Conservation (phyloP, 2,113 vertebrate genomes). For the Hyperopisus bebe region DNA sequence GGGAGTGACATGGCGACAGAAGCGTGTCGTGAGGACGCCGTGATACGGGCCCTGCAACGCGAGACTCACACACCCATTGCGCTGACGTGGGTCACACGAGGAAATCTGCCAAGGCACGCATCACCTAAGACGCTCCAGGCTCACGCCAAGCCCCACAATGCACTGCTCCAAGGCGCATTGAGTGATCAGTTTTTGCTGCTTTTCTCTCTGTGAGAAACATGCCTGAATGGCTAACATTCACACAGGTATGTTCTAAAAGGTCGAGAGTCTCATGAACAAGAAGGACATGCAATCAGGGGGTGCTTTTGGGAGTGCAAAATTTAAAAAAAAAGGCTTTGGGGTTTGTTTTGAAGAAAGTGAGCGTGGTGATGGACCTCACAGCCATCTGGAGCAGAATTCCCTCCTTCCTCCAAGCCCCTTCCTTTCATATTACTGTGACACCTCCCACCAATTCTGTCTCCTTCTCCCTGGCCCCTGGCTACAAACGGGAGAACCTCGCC, state of each 20-base stretch:
- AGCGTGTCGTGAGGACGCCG: not conserved
- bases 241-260: not conserved
- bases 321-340: slow-evolving; percentile 35
- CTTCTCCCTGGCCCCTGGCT: not conserved
- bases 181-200: not conserved
- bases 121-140: not conserved
- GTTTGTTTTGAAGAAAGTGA: slow-evolving; percentile 47
- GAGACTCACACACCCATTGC: not conserved
- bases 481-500: not conserved
- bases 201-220: not conserved
- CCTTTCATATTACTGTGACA: slow-evolving; percentile 29
- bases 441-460: not conserved
- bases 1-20: not conserved
- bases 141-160: not conserved
- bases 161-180: not conserved
- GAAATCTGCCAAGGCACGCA: not conserved
- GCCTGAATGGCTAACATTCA: not conserved
- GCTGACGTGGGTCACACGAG: not conserved
- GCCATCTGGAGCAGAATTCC: slow-evolving; percentile 24
- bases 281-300: slow-evolving; percentile 35
- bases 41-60: not conserved
- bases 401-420: slow-evolving; percentile 28
- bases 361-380: slow-evolving; percentile 44
- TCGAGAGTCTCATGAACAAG: slow-evolving; percentile 26
- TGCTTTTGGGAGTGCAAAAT: not conserved